Evolutionary conservation across 2,113 vertebrate species (phyloP).

Genomic region (Tragelaphus strepsiceros): DNA sequence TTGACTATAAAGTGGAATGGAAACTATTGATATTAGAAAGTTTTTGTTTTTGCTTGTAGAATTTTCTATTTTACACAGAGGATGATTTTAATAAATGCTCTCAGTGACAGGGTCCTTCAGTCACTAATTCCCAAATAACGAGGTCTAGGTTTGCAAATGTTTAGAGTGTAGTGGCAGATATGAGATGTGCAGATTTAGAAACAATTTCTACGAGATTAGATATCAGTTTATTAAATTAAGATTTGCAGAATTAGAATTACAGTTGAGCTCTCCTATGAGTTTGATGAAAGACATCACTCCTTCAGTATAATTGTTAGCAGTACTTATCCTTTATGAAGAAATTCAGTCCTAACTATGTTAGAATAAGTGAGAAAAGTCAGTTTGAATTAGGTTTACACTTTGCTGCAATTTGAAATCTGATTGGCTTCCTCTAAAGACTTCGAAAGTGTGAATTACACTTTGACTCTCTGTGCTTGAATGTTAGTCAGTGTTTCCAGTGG

Average conservation of each 20-base stretch:
- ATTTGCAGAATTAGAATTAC: conserved; percentile 48
- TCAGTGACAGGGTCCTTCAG: not conserved
- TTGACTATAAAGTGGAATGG: not conserved
- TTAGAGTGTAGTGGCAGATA: not conserved
- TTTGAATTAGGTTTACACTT: conserved; percentile 23
- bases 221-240: conserved; percentile 23
- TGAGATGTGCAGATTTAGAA: not conserved
- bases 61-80: not conserved
- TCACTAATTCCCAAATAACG: not conserved
- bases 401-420: not conserved
- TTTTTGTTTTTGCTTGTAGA: not conserved
- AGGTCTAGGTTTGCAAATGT: not conserved
- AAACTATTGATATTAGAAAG: not conserved
- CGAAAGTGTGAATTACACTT: not conserved
- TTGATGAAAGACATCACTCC: not conserved
- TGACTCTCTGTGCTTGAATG: not conserved
- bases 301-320: not conserved
- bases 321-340: conserved; percentile 33
- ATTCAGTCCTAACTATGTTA: not conserved
- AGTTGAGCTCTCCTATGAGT: not conserved
- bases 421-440: conserved; percentile 15
- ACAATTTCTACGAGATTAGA: not conserved
- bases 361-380: not conserved
- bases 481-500: not conserved
- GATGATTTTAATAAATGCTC: conserved; percentile 1